These are phyloP conservation scores for Tringa solitaria DNA, from an alignment of 2,113 vertebrate genomes.

Conservation along the genomic window DNA sequence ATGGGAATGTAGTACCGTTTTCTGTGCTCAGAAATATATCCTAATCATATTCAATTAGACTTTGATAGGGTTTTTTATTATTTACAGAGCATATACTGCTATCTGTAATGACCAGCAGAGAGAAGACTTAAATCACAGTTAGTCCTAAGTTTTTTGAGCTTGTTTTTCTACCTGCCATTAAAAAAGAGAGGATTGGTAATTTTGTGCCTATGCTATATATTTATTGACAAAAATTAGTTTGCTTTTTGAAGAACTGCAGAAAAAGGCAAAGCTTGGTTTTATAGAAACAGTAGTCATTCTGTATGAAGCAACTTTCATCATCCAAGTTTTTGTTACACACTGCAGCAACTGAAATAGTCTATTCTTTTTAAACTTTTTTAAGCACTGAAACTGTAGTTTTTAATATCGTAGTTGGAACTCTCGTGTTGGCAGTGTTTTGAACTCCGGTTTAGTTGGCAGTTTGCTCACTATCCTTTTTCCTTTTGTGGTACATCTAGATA, in stretches of 20 bases:
- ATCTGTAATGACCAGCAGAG: background rate
- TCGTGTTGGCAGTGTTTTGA: background rate
- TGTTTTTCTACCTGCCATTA: background rate
- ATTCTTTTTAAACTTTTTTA: background rate
- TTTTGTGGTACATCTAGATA: slow-evolving; percentile 23
- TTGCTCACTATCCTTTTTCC: slow-evolving; percentile 11
- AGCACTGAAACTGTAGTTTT: background rate
- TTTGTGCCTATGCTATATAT: background rate
- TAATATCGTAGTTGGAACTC: background rate
- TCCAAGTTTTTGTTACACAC: background rate
- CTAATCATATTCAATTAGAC: background rate
- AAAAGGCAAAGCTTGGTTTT: background rate
- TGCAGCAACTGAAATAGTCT: background rate
- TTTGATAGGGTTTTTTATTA: background rate
- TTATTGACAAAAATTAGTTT: background rate
- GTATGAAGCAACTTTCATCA: background rate
- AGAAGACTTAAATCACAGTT: background rate
- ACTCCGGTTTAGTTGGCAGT: background rate
- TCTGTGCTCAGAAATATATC: background rate
- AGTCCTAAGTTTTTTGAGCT: background rate
- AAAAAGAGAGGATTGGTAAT: background rate
- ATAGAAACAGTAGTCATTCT: background rate
- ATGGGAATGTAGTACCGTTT: background rate
- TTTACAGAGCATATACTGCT: background rate
- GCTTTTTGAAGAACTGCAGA: background rate